phyloP scores from a whole-genome alignment of 2,113 vertebrate species.

The Eidolon helvum region DNA sequence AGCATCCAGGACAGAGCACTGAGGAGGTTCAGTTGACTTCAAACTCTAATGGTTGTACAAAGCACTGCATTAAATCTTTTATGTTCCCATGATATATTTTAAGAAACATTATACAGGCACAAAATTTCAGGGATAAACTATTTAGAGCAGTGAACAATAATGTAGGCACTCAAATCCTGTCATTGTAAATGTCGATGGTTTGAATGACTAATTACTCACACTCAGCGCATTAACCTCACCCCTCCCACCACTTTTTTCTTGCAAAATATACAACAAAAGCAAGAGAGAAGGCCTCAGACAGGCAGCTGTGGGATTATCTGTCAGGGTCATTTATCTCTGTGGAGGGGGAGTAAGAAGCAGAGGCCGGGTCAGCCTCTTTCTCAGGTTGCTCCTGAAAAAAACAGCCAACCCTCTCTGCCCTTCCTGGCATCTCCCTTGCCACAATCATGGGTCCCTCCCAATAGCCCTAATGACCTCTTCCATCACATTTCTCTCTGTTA shows the following conservation, averaged over 20 bases:
- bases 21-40: slow-evolving; percentile 76
- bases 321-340: slow-evolving; percentile 33
- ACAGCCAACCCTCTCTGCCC: not conserved
- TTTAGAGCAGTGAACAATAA: slow-evolving; percentile 67
- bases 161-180: slow-evolving; percentile 70
- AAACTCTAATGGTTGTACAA: slow-evolving; percentile 72
- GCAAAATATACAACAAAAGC: slow-evolving; percentile 70
- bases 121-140: slow-evolving; percentile 75
- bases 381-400: not conserved
- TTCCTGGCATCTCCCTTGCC: not conserved
- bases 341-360: not conserved
- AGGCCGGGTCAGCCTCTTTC: not conserved
- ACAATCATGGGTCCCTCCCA: not conserved
- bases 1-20: slow-evolving; percentile 52
- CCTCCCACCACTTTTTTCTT: slow-evolving; percentile 53
- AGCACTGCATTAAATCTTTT: slow-evolving; percentile 77
- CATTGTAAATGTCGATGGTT: slow-evolving; percentile 68
- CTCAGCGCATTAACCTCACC: slow-evolving; percentile 68
- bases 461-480: not conserved
- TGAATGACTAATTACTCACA: slow-evolving; percentile 77
- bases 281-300: slow-evolving; percentile 38
- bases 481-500: not conserved
- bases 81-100: slow-evolving; percentile 75
- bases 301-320: slow-evolving; percentile 54
- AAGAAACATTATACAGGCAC: slow-evolving; percentile 77